Conservation (phyloP, 2,888 invertebrate genomes). For the Sclerodermus sp. region DNA sequence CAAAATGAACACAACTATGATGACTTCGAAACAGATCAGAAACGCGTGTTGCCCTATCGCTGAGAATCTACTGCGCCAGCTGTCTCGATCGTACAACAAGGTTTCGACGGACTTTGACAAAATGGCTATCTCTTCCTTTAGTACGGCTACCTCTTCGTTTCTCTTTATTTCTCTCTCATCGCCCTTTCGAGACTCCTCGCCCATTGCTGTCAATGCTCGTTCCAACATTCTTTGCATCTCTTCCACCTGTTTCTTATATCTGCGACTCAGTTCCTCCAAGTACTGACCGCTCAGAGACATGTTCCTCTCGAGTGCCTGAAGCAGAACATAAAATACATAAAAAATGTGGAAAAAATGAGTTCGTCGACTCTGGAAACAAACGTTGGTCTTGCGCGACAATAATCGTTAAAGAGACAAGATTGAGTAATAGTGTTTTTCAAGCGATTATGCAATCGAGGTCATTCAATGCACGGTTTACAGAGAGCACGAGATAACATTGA, state of each 20-base stretch:
- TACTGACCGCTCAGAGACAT: slow-evolving; percentile 97
- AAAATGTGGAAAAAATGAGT: too few relatives aligned
- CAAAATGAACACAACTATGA: slow-evolving; percentile 61
- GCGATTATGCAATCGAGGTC: too few relatives aligned
- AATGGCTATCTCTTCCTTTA: slow-evolving; percentile 68
- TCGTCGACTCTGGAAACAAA: too few relatives aligned
- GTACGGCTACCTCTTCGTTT: slow-evolving; percentile 72
- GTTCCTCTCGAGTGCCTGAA: slow-evolving; percentile 88
- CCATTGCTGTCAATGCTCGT: slow-evolving; percentile 73
- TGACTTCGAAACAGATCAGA: slow-evolving; percentile 60
- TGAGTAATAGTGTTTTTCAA: too few relatives aligned
- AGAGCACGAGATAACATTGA: too few relatives aligned
- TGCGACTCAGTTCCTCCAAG: slow-evolving; percentile 90
- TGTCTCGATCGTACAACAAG: slow-evolving; percentile 66
- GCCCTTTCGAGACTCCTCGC: slow-evolving; percentile 70
- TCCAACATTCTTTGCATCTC: slow-evolving; percentile 87
- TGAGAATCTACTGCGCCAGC: slow-evolving; percentile 66
- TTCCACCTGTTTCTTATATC: slow-evolving; percentile 95
- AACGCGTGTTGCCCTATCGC: slow-evolving; percentile 62
- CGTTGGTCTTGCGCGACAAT: too few relatives aligned
- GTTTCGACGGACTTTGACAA: slow-evolving; percentile 66
- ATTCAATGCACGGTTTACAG: too few relatives aligned
- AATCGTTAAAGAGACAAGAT: too few relatives aligned
- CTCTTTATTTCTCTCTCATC: slow-evolving; percentile 78
- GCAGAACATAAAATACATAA: slow-evolving; percentile 25